A percentile compares a stretch with the other conserved stretches of the same genome.
Evolutionary conservation across 2,113 vertebrate genomes (phyloP).

Genomic region (Neotragus moschatus): DNA sequence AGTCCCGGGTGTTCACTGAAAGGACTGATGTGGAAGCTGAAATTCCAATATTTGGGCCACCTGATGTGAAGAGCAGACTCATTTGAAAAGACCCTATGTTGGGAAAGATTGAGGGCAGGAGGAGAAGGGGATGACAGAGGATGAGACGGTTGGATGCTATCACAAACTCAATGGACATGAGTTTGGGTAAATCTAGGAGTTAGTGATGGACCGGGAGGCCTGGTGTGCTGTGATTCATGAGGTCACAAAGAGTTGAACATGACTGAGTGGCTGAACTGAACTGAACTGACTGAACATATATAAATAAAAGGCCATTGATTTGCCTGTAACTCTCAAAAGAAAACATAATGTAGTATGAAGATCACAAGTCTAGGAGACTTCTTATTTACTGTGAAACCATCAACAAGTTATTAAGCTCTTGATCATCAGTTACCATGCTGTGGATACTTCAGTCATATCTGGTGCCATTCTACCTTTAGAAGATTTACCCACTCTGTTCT

Average conservation of each 20-base stretch:
- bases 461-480: background rate
- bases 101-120: background rate
- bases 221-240: background rate
- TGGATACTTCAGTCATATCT: background rate
- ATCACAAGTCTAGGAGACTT: background rate
- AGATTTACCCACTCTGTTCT: background rate
- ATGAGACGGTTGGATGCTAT: background rate
- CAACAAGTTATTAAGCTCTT: background rate
- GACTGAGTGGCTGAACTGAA: background rate
- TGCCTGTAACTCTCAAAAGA: background rate
- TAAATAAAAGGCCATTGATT: background rate
- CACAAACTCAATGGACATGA: background rate
- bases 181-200: background rate
- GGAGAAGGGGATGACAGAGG: background rate
- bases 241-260: background rate
- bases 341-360: background rate
- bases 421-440: background rate
- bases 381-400: background rate
- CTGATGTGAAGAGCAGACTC: background rate
- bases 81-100: background rate
- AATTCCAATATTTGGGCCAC: background rate
- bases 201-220: background rate
- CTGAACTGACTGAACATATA: background rate
- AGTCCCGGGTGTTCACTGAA: background rate
- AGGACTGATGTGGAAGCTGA: background rate